Percentiles rank a stretch among this genome's conserved stretches.
These are phyloP conservation scores for Catocala nupta DNA, from an alignment of 2,888 invertebrate genomes.

Conservation along the genomic window DNA sequence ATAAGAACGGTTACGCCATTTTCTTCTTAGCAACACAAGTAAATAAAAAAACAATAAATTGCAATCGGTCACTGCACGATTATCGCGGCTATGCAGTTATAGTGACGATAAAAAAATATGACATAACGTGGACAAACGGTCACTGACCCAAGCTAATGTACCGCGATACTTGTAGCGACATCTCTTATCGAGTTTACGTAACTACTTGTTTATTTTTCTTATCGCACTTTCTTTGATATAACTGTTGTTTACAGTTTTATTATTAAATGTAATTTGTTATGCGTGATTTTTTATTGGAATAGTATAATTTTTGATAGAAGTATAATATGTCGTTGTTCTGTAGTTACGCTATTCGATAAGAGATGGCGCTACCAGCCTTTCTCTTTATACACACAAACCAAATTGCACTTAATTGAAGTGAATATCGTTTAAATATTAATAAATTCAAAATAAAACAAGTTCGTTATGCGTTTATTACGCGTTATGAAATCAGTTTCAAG, in stretches of 20 bases:
- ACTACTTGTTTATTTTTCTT: background rate
- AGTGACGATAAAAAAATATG: constrained; percentile 59
- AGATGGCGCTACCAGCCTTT: constrained; percentile 60
- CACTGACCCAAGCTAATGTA: constrained; percentile 39
- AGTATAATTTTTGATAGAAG: background rate
- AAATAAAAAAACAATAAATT: constrained; percentile 63
- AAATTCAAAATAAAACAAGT: constrained; percentile 46
- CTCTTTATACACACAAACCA: constrained; percentile 6
- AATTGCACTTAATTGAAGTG: constrained; percentile 28
- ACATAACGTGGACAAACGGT: constrained; percentile 44
- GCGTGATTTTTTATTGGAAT: background rate
- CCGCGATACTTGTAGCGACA: constrained; percentile 60
- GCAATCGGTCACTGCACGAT: constrained; percentile 74
- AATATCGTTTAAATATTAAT: constrained; percentile 37
- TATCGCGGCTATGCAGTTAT: constrained; percentile 52
- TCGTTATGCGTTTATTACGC: constrained; percentile 47
- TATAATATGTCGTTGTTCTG: background rate
- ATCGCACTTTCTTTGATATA: too few relatives aligned
- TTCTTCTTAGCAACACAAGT: constrained; percentile 34
- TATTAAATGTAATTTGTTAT: too few relatives aligned
- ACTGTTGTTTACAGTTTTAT: too few relatives aligned
- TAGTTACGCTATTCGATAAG: constrained; percentile 52
- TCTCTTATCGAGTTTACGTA: constrained; percentile 56
- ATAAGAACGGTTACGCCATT: background rate
- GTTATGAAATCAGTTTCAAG: constrained; percentile 50